Evolutionary conservation across 2,797 vertebrate species (phyloP).

Genomic region (Coregonus ussuriensis): DNA sequence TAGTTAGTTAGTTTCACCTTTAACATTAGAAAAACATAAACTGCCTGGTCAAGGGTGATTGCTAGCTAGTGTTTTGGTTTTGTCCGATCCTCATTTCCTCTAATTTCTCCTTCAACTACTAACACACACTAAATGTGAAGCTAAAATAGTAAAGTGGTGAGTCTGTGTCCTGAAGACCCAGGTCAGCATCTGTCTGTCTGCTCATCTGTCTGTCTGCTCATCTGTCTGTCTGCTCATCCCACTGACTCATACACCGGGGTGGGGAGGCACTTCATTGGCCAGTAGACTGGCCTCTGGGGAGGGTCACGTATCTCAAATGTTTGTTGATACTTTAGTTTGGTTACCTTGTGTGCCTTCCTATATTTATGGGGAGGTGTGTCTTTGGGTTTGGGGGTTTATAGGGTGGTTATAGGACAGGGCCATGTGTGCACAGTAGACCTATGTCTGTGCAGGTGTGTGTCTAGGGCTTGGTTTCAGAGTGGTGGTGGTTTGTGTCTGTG

Average conservation of each 20-base stretch:
- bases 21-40: not conserved
- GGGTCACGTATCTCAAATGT: slow-evolving; percentile 8
- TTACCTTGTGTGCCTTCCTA: not conserved
- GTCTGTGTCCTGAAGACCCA: not conserved
- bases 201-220: not conserved
- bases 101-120: slow-evolving; percentile 11
- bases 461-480: slow-evolving; percentile 16
- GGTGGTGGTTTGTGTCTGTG: slow-evolving; percentile 10
- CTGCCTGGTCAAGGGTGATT: not conserved
- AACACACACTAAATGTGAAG: not conserved
- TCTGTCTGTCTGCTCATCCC: not conserved
- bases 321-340: not conserved
- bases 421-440: slow-evolving; percentile 16
- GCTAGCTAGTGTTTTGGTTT: not conserved
- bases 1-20: not conserved
- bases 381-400: not conserved
- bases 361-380: slow-evolving; percentile 20
- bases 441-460: not conserved
- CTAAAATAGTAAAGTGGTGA: not conserved
- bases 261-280: slow-evolving; percentile 25
- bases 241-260: slow-evolving; percentile 13
- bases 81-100: not conserved
- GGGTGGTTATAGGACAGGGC: slow-evolving; percentile 28
- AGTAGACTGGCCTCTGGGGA: slow-evolving; percentile 22
- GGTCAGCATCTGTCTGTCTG: not conserved